Evolutionary conservation across 2,797 vertebrate species (phyloP).

Genomic region (Falco naumanni): DNA sequence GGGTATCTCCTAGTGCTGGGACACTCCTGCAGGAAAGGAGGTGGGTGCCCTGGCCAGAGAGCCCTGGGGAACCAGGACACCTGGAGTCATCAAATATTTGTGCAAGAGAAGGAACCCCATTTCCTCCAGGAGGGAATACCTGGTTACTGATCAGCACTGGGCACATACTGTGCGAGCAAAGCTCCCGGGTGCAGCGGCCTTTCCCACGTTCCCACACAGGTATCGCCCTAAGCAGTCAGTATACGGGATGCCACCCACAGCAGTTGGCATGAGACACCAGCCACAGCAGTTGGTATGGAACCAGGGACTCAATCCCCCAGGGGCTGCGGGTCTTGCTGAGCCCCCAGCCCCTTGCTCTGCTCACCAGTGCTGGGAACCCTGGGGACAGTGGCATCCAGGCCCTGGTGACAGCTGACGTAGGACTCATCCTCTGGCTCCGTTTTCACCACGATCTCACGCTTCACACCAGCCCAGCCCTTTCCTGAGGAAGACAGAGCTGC

Average conservation of each 20-base stretch:
- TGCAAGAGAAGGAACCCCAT: background rate
- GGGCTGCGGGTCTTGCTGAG: rapidly evolving
- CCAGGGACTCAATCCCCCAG: background rate
- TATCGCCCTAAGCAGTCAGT: background rate
- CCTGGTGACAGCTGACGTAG: background rate
- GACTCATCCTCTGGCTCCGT: background rate
- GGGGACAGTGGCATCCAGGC: background rate
- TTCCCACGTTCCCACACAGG: background rate
- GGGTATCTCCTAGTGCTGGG: background rate
- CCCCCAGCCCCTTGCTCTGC: background rate
- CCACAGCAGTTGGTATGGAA: background rate
- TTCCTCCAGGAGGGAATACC: background rate
- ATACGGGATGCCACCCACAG: background rate
- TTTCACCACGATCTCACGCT: background rate
- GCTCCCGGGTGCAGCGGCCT: rapidly evolving
- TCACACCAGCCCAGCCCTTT: background rate
- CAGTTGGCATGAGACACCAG: background rate
- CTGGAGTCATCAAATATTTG: background rate
- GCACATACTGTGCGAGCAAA: rapidly evolving
- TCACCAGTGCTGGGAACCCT: background rate
- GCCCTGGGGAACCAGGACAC: too few species aligned
- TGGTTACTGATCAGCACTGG: rapidly evolving
- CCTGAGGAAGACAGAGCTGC: background rate
- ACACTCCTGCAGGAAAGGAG: background rate
- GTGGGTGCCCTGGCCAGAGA: background rate